Percentiles rank a stretch among this genome's conserved stretches.
Evolutionary conservation across 2,888 invertebrate species (phyloP).

Genomic region (Psylliodes chrysocephalus): DNA sequence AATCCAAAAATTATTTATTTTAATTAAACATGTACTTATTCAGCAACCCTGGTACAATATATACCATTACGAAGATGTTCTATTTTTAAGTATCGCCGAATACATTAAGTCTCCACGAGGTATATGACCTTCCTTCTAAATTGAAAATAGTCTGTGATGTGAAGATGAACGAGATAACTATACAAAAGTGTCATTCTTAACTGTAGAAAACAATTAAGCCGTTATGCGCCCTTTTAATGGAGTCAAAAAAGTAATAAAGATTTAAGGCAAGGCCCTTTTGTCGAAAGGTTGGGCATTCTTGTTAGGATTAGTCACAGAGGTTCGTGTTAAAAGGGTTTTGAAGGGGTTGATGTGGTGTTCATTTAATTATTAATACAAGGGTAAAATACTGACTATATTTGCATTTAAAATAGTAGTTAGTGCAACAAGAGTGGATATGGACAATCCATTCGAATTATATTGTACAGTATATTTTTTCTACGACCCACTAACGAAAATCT

Average conservation of each 20-base stretch:
- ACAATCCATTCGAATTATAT: too few species aligned
- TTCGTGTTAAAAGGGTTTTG: not conserved
- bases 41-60: too few species aligned
- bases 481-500: too few species aligned
- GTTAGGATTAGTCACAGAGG: not conserved
- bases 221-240: not conserved
- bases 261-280: not conserved
- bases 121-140: conserved; percentile 15
- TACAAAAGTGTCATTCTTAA: conserved; percentile 4
- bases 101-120: not conserved
- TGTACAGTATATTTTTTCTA: too few species aligned
- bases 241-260: conserved; percentile 1
- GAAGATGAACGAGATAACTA: conserved; percentile 4
- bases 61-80: not conserved
- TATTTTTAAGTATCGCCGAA: not conserved
- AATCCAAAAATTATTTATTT: too few species aligned
- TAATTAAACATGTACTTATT: too few species aligned
- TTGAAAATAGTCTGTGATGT: conserved; percentile 8
- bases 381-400: too few species aligned
- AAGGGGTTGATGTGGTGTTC: too few species aligned
- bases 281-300: not conserved
- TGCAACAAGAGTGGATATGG: too few species aligned
- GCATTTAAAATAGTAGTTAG: too few species aligned
- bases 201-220: not conserved
- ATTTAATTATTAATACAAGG: too few species aligned